Percentiles rank a stretch among this genome's conserved stretches.
These are phyloP conservation scores for Euura lappo DNA, from an alignment of 1,140 invertebrate species.

Conservation along the genomic window DNA sequence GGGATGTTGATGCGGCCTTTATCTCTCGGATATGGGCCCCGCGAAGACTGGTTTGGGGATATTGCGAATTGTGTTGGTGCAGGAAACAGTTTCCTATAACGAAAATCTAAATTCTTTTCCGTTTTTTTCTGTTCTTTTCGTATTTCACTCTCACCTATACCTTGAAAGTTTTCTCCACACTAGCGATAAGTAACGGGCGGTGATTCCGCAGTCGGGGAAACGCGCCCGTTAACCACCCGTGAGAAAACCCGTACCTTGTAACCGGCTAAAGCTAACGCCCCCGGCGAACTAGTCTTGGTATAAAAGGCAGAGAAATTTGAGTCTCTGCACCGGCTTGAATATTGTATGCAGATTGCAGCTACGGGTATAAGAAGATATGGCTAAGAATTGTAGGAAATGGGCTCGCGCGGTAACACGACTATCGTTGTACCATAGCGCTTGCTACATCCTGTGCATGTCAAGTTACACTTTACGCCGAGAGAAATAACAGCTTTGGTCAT, in stretches of 20 bases:
- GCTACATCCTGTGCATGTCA: too few species aligned
- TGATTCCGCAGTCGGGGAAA: background rate
- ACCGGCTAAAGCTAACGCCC: too few species aligned
- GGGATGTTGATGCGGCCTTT: background rate
- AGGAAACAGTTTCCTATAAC: background rate
- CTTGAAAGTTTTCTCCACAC: too few species aligned
- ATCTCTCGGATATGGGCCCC: background rate
- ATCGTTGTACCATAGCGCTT: too few species aligned
- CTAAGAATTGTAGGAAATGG: too few species aligned
- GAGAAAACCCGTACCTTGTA: background rate
- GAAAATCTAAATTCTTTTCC: background rate
- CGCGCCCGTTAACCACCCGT: background rate
- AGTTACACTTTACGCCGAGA: too few species aligned
- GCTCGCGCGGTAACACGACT: too few species aligned
- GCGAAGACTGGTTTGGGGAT: background rate
- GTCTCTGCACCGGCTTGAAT: background rate
- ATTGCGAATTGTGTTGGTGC: background rate
- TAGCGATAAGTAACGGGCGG: background rate
- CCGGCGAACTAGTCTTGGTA: background rate
- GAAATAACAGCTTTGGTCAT: too few species aligned
- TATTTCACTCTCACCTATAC: too few species aligned
- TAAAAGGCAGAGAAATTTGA: background rate
- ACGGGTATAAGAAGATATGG: too few species aligned
- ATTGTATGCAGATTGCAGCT: background rate
- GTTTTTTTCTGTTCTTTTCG: too few species aligned